Base-by-base conservation (phyloP, 2,888 invertebrate species). In the Eristalis intricaria region DNA sequence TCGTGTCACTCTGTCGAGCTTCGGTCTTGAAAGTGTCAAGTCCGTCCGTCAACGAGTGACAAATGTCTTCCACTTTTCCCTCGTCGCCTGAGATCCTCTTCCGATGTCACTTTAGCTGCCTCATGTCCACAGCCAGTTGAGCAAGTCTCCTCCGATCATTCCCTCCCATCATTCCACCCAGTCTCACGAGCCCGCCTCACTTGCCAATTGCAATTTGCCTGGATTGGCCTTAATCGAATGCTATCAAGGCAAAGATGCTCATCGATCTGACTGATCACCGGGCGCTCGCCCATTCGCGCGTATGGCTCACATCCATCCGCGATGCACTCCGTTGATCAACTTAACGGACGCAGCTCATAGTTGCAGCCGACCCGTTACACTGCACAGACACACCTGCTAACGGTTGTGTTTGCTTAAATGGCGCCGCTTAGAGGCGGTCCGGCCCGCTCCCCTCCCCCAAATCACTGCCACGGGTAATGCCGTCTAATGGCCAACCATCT, bases 341-440 rank as follows among this genome's bases (percentile, higher is more conserved):
- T 82, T 86, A 86, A 86, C 85, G n/a, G 43, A n/a, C 15, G n/a
- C 15, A 43, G 7, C 43, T 15, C n/a, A n/a, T 43, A 43, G 43
- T 43, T 43, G 15, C 15, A 43, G 15, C 15, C 43, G 43, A 15
- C 7, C 50, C 50, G 50, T 50, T 50, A 50, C 8, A 8, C 50
- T 50, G 50, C n/a, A n/a, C 50, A 19, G 19, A 19, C 50, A 32
- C 61, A 22, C 15, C n/a, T 22, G 19, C 65, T 70, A 69, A 85
- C 85, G 77, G 85, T 82, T 85, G 82, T 82, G 64, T 85, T 85
- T 77, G 68, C 85, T 77, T 77, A 74, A 74, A 77, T 77, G 77
- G 82, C 85, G 73, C 82, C 84, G 65, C 70, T 64, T 4, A 50
- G 65, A 70, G 38, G 13, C 13, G 43, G 50, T 43, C 43, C 32